Base-by-base conservation (phyloP, 1,140 invertebrate genomes). In the Megalopta genalis region DNA sequence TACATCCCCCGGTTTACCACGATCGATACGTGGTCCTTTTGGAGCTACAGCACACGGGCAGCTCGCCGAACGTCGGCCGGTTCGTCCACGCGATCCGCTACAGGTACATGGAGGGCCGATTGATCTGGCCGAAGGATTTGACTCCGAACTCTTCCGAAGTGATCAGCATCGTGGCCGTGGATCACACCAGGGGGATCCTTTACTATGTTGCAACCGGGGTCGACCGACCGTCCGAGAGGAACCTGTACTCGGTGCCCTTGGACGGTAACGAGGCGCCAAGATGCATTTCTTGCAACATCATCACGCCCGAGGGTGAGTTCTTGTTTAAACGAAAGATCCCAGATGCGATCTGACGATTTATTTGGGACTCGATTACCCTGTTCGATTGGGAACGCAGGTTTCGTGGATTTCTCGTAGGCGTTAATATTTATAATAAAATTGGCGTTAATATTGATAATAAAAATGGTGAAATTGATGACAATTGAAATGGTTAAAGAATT, bases 151-250 rank as follows among this genome's bases (percentile, higher is more conserved):
- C 90, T 12, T 87, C 84, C 10, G 93, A 91, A 42, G 91, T 94
- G 7, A 92, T 93, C 9, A 92, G 92, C 89, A 92, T 94, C 59
- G 66, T 93, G 54, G 89, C 89, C n/a, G 90, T 90, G 18, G 92
- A 94, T 84, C 90, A 90, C 5, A 87, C 91, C 60, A 90, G 78
- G 66, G 84, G 67, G 39, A 83, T 60, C 77, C 79, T 91, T 82
- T 94, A 94, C 88, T 95, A 93, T 90, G 91, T 94, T 18, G 93
- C 91, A 14, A 94, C 93, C 6, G 88, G 92, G 39, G 79, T 88
- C 0, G 87, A 86, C 46, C 77, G 86, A 62, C 93, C 94, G 1
- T 93, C 93, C 87, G 90, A 91, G 66, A 92, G 93, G 12, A 92
- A 94, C 85, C 89, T 95, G 80, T 93, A 93, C 83, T 89, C 86